Evolutionary conservation across 2,797 vertebrate species (phyloP).

Genomic region (Brachyalestes nurse): DNA sequence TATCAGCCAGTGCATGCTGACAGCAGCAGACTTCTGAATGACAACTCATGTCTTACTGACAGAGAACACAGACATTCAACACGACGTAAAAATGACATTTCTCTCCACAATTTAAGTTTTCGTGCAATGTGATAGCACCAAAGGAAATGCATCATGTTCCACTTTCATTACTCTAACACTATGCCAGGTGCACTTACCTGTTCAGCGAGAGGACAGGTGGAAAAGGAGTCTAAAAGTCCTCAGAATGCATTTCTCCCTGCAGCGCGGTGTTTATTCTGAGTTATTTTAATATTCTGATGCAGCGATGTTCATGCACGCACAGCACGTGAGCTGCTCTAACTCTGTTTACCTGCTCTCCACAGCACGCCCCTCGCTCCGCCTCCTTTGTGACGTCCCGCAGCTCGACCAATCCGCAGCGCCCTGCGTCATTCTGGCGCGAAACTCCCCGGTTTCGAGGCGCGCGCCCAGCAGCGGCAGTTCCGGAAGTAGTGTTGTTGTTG

Average conservation of each 20-base stretch:
- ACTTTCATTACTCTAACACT: neutral
- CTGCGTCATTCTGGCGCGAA: conserved; percentile 67
- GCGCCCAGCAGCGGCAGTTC: too few relatives aligned
- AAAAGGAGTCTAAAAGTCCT: neutral
- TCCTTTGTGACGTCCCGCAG: neutral
- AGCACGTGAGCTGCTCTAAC: neutral
- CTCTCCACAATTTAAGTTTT: neutral
- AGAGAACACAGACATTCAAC: neutral
- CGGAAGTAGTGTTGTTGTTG: neutral
- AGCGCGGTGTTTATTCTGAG: neutral
- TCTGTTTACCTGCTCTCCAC: neutral
- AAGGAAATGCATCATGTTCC: neutral
- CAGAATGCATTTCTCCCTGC: neutral
- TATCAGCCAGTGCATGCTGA: neutral
- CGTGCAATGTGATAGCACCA: neutral
- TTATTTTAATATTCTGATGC: neutral
- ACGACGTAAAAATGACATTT: neutral
- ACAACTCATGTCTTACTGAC: neutral
- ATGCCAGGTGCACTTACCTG: neutral
- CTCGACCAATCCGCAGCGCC: neutral
- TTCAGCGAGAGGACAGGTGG: neutral
- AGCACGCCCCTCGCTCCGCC: neutral
- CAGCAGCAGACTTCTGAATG: neutral
- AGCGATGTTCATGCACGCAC: neutral
- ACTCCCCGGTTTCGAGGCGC: conserved; percentile 27